phyloP scores from a whole-genome alignment of 2,113 vertebrate genomes.

The Mustelus asterias region DNA sequence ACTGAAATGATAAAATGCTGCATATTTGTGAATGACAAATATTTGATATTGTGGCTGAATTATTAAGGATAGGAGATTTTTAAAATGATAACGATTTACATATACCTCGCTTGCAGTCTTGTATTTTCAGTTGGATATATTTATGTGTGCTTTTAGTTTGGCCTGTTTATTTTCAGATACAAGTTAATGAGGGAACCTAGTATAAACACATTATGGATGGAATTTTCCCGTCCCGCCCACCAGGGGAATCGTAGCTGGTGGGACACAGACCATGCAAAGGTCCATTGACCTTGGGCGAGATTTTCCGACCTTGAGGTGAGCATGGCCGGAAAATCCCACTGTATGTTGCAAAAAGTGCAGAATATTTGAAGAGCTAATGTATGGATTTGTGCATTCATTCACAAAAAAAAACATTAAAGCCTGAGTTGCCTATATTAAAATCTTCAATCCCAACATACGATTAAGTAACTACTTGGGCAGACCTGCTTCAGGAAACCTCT shows the following conservation, averaged over 20 bases:
- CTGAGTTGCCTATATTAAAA: background rate
- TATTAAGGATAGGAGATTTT: background rate
- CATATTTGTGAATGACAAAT: background rate
- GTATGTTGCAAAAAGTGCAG: too few relatives aligned
- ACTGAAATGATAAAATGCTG: background rate
- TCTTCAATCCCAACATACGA: background rate
- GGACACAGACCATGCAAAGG: too few relatives aligned
- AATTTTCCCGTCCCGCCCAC: too few relatives aligned
- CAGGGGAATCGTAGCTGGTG: too few relatives aligned
- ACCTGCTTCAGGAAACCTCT: background rate
- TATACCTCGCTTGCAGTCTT: background rate
- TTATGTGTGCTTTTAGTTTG: background rate
- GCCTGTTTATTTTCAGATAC: background rate
- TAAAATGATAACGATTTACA: background rate
- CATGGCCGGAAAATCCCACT: too few relatives aligned
- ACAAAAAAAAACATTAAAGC: background rate
- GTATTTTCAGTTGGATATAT: background rate
- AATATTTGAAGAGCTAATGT: background rate
- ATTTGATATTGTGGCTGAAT: conserved; percentile 4
- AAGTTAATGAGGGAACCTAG: too few relatives aligned
- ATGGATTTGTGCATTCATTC: background rate
- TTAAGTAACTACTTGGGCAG: background rate
- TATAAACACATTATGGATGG: too few relatives aligned
- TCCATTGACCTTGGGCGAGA: too few relatives aligned
- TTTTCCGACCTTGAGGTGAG: too few relatives aligned